Base-by-base conservation (phyloP, 2,888 invertebrate genomes). In the Pammene aurita region DNA sequence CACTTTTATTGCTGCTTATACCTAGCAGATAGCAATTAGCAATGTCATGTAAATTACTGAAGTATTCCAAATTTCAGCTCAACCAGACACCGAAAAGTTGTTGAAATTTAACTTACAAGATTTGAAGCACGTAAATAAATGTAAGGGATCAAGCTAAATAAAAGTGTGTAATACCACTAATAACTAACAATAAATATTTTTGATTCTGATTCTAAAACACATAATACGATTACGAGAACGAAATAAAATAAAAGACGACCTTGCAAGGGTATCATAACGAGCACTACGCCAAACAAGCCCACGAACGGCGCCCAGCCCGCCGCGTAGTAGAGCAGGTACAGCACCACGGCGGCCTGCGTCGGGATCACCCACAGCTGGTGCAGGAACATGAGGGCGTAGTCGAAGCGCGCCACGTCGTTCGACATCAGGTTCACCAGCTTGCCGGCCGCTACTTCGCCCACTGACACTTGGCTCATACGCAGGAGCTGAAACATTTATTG, bases 291-390 rank as follows among this genome's bases (percentile, higher is more conserved):
- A 71, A 89, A 88, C 2, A 92, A 78, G 0, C 92, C 92, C 6
- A 89, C 85, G 60, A 86, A 87, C 0, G 92, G 90, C 0, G 91
- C 87, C 69, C 84, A 89, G 0, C 87, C 89, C 0, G 86, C 91
- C 0, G 82, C 77, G 0, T 79, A 71, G 69, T 83, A 90, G 62
- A 92, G 73, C 72, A 92, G 84, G 72, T 88, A 90, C 7, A 90
- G 75, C 0, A 91, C 89, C 0, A 95, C 92, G 5, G 94, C 87
- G 2, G 94, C 93, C 81, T 96, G 95, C 7, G 96, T 83, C 0
- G 97, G 97, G 75, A 96, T 95, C 52, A 97, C 91, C 96, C 96
- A 96, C 57, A 97, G 86, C 80, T 95, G 96, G 84, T 97, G 97
- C 7, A 96, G 81, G 78, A 95, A 95, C 78, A 95, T 86, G 70